Base-by-base conservation (phyloP, 2,113 vertebrate species). In the Delphinus delphis region DNA sequence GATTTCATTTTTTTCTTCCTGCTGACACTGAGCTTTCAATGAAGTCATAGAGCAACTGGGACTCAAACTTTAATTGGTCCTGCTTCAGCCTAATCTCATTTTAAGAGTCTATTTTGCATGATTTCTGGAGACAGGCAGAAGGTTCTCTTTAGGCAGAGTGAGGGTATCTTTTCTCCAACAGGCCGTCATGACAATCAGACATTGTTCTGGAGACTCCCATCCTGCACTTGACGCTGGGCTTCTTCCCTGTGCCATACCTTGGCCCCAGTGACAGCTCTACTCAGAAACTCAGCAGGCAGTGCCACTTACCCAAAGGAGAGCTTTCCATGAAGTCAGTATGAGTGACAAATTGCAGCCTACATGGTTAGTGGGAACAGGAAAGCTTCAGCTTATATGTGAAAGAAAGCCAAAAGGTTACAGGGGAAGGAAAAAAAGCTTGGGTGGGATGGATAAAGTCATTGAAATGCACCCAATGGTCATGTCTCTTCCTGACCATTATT, bases 401-500 rank as follows among this genome's bases (percentile, higher is more conserved):
- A 96, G 97, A 98, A 88, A 92, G 84, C 76, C 38, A 89, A 93
- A 96, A 97, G 96, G 83, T 85, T 95, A 91, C 2, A 96, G 97
- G 97, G 98, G 90, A 70, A 10, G 33, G 31, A 15, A 88, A 3
- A 2, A 41, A 38, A 82, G 3, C 3, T 41, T 47, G 60, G 26
- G 18, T 95, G 97, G 93, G 97, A 98, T 84, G 95, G 96, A 97
- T 96, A 95, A 98, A 98, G 93, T 97, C 92, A 96, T 98, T 98
- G 91, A 97, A 97, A 96, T 23, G 85, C 88, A 62, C 93, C 97
- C 97, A 73, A 44, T 96, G 93, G 1, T 96, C 5, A 44, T 1
- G 86, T 83, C 96, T 17, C 62, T 91, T 62, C 90, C 81, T 25
- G 31, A 67, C 68, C 12, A 4, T 96, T 88, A 82, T 0, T 53